Evolutionary conservation across 2,888 invertebrate species (phyloP), one percentile per base, ranked within the genome.

Genomic region (Torymus auratus): DNA sequence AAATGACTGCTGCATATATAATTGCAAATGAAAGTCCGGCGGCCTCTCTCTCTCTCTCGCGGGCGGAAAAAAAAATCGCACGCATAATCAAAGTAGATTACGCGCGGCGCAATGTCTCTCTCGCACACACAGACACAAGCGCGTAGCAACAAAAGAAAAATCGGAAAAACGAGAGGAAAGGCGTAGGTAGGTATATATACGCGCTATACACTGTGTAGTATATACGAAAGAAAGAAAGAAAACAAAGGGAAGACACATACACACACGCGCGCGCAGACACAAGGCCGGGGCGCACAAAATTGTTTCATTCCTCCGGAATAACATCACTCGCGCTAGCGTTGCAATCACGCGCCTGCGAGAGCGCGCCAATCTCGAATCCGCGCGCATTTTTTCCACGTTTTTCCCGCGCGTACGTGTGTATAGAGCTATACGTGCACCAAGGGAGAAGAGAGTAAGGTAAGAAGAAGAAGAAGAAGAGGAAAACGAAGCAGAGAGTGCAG

Each of bases 61-160:
- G 14, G 14, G 28, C 53, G 62, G 53, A 68, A 60, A n/a, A 52
- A 55, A 20, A 53, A 75, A 58, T 53, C 1, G 50, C 50, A 72
- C 80, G 76, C 76, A 64, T 81, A 81, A 81, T 77, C 77, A 77
- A 72, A 73, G 81, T 71, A 61, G 72, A 76, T 72, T 71, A 73
- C 67, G 72, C 60, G 70, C 20, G 20, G 20, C 20, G 20, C 20
- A 20, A 20, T 67, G 52, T 20, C 14, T 28, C 69, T 56, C 55
- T 20, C 1, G 2, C 20, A 20, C 2, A 20, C 20, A 20, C 1
- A 20, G 20, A 20, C 20, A 2, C 20, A 2, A 20, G 20, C 20
- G 20, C 20, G 20, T 1, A 20, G 20, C 20, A 20, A 20, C 20
- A 20, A 20, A 20, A 20, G 20, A 20, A 20, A 20, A 20, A 20